Base-by-base conservation (phyloP, 2,888 invertebrate species). In the Leptarthrus brevirostris region DNA sequence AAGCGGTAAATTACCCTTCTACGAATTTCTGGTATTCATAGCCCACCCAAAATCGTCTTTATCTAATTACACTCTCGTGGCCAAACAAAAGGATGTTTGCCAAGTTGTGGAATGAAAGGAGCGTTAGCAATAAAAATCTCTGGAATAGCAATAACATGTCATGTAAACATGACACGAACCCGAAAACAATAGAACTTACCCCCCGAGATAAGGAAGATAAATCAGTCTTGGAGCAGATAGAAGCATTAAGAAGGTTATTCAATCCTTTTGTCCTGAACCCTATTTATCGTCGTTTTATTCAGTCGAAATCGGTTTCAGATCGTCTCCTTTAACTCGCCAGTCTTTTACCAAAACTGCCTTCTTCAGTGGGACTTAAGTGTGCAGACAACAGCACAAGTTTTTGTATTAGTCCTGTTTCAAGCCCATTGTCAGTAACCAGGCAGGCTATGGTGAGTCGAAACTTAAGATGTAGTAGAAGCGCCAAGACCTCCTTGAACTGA, bases 401-500 rank as follows among this genome's bases (percentile, higher is more conserved):
- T 40, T 40, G 6, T 40, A n/a, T 40, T 40, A n/a, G 12, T 1
- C 40, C 40, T 1, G 40, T 12, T 40, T 40, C 40, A 40, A 40
- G 40, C 12, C 40, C 12, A 40, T 40, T 40, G 40, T 40, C 40
- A 40, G 40, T 40, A 4, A 6, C 5, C 40, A 3, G n/a, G 8
- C 12, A 6, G n/a, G 40, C n/a, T 3, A 12, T 40, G 40, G 40
- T 40, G 8, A 40, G 40, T 40, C n/a, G 40, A 40, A 40, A 40
- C 40, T 40, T 40, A 40, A 40, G 40, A 40, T 40, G n/a, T 8
- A 40, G n/a, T 12, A 47, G 64, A 64, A 61, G 47, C 64, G 47
- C 40, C 47, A 70, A 70, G 70, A 70, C 70, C 70, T 70, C 70
- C 70, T 70, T 53, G 70, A 70, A 53, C 34, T 36, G 1, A 36